Conservation (phyloP, 2,113 vertebrate genomes). For the Malurus alboscapulatus region DNA sequence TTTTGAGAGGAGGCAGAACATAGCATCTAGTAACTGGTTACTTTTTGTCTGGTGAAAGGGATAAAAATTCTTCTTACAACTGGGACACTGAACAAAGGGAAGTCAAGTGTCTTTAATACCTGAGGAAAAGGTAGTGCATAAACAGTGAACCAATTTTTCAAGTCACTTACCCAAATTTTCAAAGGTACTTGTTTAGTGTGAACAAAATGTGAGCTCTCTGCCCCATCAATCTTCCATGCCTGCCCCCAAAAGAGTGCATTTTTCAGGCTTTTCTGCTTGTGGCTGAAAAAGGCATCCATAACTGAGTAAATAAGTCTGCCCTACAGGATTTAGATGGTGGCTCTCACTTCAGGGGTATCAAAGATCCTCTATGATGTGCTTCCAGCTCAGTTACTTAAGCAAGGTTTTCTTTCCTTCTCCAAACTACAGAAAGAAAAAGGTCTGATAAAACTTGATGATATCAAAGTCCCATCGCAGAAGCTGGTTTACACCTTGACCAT, state of each 20-base stretch:
- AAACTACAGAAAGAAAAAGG: slow-evolving; percentile 75
- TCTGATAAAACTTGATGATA: slow-evolving; percentile 73
- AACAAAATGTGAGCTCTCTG: neutral
- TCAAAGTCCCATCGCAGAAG: slow-evolving; percentile 73
- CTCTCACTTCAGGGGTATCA: neutral
- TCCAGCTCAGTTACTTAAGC: slow-evolving; percentile 1
- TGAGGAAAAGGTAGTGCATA: neutral
- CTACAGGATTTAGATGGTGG: neutral
- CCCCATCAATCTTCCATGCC: neutral
- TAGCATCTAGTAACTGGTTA: neutral
- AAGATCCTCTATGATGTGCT: neutral
- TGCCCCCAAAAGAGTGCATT: neutral
- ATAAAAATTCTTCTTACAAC: neutral
- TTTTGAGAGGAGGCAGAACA: neutral
- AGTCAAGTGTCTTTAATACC: neutral
- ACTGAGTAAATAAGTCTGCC: neutral
- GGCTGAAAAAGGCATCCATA: neutral
- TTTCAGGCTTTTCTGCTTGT: neutral
- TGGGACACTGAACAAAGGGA: neutral
- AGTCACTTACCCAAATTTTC: neutral
- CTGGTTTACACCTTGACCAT: slow-evolving; percentile 88
- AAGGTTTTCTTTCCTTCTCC: neutral
- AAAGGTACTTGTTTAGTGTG: neutral
- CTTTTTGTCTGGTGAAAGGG: neutral
- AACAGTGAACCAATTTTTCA: neutral